A percentile compares a stretch with the other conserved stretches of the same genome.
These are phyloP conservation scores for Rattus rattus DNA, from an alignment of 2,113 vertebrate species.

Conservation along the genomic window DNA sequence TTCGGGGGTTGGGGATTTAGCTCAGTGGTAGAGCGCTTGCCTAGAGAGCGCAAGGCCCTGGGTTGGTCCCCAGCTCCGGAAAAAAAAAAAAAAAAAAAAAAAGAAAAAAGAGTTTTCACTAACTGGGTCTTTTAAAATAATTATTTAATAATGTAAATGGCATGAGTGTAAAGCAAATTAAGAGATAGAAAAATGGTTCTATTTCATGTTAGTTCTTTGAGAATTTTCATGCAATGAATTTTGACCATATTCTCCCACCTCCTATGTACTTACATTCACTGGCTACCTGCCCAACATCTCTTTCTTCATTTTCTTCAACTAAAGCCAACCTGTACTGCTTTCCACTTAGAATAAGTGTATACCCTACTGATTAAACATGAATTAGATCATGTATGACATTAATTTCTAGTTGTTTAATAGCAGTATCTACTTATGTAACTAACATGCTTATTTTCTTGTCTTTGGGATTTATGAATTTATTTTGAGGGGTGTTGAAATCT, in stretches of 20 bases:
- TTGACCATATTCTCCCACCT: background rate
- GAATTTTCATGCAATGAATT: background rate
- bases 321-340: background rate
- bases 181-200: background rate
- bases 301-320: background rate
- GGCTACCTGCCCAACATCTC: background rate
- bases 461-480: background rate
- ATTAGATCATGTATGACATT: background rate
- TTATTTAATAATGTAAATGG: background rate
- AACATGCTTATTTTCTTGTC: background rate
- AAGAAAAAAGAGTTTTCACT: background rate
- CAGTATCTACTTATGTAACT: background rate
- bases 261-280: background rate
- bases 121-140: background rate
- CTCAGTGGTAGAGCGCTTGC: no score
- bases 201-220: background rate
- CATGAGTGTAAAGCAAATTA: background rate
- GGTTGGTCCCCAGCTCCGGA: no score
- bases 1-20: no score
- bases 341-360: background rate
- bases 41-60: no score
- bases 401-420: background rate
- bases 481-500: background rate
- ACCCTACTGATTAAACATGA: background rate
- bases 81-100: no score